Evolutionary conservation across 2,113 vertebrate species (phyloP).

Genomic region (Rhinichthys klamathensis): DNA sequence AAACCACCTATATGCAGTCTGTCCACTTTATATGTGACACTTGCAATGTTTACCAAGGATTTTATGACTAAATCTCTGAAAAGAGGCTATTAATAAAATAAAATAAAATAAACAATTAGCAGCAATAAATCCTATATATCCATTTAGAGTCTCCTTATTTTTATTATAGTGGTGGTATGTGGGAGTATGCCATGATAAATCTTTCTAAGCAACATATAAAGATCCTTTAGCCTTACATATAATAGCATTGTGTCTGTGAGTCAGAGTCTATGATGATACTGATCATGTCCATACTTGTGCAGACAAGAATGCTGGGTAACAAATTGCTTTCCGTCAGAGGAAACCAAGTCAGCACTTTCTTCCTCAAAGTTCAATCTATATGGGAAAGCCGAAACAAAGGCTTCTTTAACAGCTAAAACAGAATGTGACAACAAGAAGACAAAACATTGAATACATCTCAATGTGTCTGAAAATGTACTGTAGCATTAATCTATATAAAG

Average conservation of each 20-base stretch:
- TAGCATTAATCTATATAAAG: neutral
- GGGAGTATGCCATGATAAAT: neutral
- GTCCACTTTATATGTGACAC: neutral
- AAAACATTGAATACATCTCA: neutral
- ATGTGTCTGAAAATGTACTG: neutral
- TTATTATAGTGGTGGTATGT: neutral
- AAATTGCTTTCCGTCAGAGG: constrained; percentile 15
- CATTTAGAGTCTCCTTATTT: neutral
- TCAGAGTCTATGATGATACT: neutral
- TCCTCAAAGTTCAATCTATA: neutral
- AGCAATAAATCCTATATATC: neutral
- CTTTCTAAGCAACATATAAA: neutral
- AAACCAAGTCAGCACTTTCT: constrained; percentile 28
- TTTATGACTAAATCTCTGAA: neutral
- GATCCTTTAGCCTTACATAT: neutral
- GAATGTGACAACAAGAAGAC: neutral
- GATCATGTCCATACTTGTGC: constrained; percentile 12
- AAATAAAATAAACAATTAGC: neutral
- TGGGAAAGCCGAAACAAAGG: neutral
- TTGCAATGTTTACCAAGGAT: neutral
- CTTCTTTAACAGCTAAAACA: neutral
- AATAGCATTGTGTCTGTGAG: neutral
- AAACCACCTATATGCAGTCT: neutral
- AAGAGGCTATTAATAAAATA: neutral
- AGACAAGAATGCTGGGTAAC: constrained; percentile 30